Conservation (phyloP, 2,797 vertebrate species). For the Morus bassanus region DNA sequence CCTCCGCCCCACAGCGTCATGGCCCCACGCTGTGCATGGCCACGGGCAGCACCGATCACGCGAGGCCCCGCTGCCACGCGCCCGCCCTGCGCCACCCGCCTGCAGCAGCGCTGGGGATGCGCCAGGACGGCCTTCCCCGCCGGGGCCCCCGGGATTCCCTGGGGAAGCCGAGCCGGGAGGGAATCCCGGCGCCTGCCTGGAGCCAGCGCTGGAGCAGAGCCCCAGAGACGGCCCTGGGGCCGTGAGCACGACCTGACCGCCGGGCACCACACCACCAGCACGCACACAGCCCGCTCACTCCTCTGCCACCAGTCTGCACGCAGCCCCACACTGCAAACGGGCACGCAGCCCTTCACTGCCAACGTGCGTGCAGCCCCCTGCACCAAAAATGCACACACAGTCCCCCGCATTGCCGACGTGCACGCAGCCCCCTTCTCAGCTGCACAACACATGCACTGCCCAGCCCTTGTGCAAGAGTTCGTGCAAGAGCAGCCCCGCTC, state of each 20-base stretch:
- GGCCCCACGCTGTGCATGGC: background rate
- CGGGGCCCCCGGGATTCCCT: conserved; percentile 36
- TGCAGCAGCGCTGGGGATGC: background rate
- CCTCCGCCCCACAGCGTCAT: rapidly evolving
- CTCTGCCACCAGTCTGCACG: rapidly evolving
- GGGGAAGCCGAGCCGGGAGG: conserved; percentile 32
- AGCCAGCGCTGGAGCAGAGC: conserved; percentile 32
- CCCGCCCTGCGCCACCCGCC: background rate
- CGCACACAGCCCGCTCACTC: no score
- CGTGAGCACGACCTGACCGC: rapidly evolving
- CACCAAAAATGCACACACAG: rapidly evolving
- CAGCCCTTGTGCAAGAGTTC: no score
- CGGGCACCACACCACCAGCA: background rate
- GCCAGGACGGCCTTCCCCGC: background rate
- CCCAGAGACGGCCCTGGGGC: background rate
- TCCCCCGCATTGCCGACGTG: rapidly evolving
- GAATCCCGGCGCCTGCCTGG: conserved; percentile 20
- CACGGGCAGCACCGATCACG: background rate
- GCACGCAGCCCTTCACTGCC: background rate
- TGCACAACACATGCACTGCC: rapidly evolving
- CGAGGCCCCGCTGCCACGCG: rapidly evolving
- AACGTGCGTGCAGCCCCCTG: background rate
- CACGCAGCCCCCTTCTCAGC: rapidly evolving
- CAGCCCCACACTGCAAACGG: background rate
- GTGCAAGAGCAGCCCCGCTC: background rate